A percentile compares a stretch with the other conserved stretches of the same genome.
Evolutionary conservation across 2,888 invertebrate species (phyloP).

Genomic region (Nowickia ferox): DNA sequence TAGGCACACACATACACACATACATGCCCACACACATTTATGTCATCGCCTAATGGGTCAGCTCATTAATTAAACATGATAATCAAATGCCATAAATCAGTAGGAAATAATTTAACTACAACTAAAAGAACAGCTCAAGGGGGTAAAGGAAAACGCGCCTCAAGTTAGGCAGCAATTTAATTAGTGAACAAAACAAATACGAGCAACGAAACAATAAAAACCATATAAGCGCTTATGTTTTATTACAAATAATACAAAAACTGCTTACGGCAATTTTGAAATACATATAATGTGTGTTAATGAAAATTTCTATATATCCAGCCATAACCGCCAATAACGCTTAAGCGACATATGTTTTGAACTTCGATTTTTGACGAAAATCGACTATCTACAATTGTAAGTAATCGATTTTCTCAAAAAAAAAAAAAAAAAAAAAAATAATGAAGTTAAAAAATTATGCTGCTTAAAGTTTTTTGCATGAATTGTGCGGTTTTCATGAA

Average conservation of each 20-base stretch:
- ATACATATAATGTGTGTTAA: neutral
- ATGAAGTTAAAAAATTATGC: too few relatives aligned
- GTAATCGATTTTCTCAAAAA: too few relatives aligned
- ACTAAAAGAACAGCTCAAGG: constrained; percentile 58
- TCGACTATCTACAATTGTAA: too few relatives aligned
- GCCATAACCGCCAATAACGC: too few relatives aligned
- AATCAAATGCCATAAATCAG: constrained; percentile 75
- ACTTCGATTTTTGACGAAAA: too few relatives aligned
- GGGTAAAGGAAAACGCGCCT: constrained; percentile 49
- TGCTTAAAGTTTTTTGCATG: too few relatives aligned
- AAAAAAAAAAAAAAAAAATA: too few relatives aligned
- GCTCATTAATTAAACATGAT: constrained; percentile 73
- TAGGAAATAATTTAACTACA: constrained; percentile 66
- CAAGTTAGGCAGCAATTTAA: constrained; percentile 51
- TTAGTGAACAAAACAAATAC: constrained; percentile 44
- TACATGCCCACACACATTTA: too few relatives aligned
- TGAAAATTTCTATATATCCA: neutral
- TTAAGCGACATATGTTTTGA: too few relatives aligned
- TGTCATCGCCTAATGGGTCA: constrained; percentile 72
- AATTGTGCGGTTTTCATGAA: too few relatives aligned
- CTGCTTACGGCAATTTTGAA: constrained; percentile 27
- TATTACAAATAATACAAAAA: constrained; percentile 24
- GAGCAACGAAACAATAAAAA: neutral
- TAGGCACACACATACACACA: neutral
- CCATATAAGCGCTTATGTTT: neutral